Evolutionary conservation across 2,888 invertebrate species (phyloP).

Genomic region (Sminthurinus aureus): DNA sequence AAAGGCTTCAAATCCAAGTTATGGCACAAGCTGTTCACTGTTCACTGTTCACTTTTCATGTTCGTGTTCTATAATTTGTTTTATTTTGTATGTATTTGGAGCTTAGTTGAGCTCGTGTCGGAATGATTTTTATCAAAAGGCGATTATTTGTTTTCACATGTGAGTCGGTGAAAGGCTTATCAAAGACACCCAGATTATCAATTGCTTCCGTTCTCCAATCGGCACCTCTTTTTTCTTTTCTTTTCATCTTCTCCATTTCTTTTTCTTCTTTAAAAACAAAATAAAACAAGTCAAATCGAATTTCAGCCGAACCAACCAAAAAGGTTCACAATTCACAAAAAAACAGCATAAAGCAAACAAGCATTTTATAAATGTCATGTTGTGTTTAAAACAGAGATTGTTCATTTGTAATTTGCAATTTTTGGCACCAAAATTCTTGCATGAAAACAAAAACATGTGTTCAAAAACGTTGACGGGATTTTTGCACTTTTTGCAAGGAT

Average conservation of each 20-base stretch:
- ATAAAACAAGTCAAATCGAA: slow-evolving; percentile 25
- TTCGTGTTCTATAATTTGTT: too few relatives aligned
- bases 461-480: too few relatives aligned
- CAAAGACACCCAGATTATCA: slow-evolving; percentile 41
- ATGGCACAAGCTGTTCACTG: slow-evolving; percentile 36
- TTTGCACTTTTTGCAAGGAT: too few relatives aligned
- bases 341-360: too few relatives aligned
- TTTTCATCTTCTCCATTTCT: background rate
- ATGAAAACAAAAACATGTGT: too few relatives aligned
- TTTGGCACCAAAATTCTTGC: too few relatives aligned
- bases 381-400: too few relatives aligned
- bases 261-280: background rate
- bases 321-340: background rate
- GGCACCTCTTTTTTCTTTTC: slow-evolving; percentile 11
- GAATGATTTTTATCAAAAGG: slow-evolving; percentile 48
- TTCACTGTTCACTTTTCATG: slow-evolving; percentile 11
- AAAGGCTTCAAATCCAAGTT: background rate
- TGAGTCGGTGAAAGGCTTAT: slow-evolving; percentile 35
- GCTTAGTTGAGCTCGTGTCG: slow-evolving; percentile 43
- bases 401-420: too few relatives aligned
- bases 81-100: slow-evolving; percentile 7
- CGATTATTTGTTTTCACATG: slow-evolving; percentile 47
- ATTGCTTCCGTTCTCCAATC: slow-evolving; percentile 44
- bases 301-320: slow-evolving; percentile 28
- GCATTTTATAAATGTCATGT: too few relatives aligned